Conservation (phyloP, 2,113 vertebrate species). For the Passer montanus region DNA sequence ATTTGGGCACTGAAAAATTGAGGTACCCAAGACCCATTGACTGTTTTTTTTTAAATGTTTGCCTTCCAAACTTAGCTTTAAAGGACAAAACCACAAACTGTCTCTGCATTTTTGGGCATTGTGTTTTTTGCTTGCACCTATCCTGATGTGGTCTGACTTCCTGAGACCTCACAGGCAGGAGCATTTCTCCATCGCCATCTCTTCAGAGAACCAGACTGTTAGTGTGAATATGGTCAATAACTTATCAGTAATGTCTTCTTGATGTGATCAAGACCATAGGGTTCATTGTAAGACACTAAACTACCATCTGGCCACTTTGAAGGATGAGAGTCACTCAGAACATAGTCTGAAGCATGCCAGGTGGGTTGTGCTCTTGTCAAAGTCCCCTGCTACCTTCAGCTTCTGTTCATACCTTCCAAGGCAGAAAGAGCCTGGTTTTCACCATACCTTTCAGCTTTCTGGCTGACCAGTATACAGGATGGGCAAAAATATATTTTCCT, state of each 20-base stretch:
- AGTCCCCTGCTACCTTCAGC: background rate
- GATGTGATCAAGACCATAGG: background rate
- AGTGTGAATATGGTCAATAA: background rate
- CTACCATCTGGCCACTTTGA: background rate
- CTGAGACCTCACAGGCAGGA: background rate
- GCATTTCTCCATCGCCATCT: background rate
- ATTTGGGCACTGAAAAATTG: background rate
- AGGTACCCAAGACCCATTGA: background rate
- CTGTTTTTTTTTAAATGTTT: background rate
- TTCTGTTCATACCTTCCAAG: background rate
- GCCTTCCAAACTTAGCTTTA: background rate
- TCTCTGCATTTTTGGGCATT: accelerated
- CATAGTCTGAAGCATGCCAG: accelerated
- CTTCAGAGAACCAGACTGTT: background rate
- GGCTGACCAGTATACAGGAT: background rate
- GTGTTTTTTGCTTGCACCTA: background rate
- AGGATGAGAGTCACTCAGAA: background rate
- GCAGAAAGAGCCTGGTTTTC: background rate
- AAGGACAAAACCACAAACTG: background rate
- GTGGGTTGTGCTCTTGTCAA: background rate
- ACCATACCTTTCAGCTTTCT: background rate
- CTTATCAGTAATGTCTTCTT: background rate
- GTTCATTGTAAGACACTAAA: background rate
- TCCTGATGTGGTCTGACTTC: background rate
- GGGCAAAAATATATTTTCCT: background rate